Evolutionary conservation across 2,113 vertebrate genomes (phyloP).

Genomic region (Trematomus loennbergii): DNA sequence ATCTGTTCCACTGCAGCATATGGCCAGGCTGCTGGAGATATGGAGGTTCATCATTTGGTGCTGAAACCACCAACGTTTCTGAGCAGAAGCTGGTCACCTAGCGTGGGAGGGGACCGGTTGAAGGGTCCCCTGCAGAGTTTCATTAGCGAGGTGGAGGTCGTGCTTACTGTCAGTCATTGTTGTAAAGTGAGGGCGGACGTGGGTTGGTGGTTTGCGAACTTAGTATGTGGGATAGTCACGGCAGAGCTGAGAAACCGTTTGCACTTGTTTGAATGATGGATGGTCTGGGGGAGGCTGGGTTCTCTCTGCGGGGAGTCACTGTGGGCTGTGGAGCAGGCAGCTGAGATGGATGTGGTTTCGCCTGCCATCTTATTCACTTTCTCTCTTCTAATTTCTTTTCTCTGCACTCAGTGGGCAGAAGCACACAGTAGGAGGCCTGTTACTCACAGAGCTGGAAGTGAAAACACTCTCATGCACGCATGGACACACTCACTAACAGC

Average conservation of each 20-base stretch:
- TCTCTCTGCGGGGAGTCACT: constrained; percentile 55
- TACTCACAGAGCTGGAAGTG: constrained; percentile 59
- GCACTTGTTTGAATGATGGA: constrained; percentile 57
- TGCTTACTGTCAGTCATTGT: not conserved
- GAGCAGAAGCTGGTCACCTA: constrained; percentile 5
- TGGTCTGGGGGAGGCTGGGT: constrained; percentile 63
- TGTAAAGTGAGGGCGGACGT: constrained; percentile 29
- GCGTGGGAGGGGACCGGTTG: not conserved
- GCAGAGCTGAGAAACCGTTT: constrained; percentile 42
- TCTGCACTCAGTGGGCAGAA: constrained; percentile 62
- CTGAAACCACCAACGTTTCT: constrained; percentile 29
- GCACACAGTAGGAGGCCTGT: constrained; percentile 57
- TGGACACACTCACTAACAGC: constrained; percentile 34
- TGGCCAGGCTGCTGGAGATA: constrained; percentile 31
- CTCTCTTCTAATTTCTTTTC: constrained; percentile 48
- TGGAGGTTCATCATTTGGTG: constrained; percentile 31
- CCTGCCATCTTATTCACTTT: constrained; percentile 58
- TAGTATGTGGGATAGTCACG: constrained; percentile 42
- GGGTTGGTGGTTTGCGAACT: constrained; percentile 53
- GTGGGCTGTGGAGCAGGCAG: constrained; percentile 58
- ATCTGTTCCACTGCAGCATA: constrained; percentile 58
- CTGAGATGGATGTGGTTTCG: constrained; percentile 59
- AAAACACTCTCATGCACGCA: constrained; percentile 31
- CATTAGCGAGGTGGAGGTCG: constrained; percentile 11
- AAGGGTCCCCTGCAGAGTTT: constrained; percentile 4